Base-by-base conservation (phyloP, 2,888 invertebrate species). In the Oscheius sp. region DNA sequence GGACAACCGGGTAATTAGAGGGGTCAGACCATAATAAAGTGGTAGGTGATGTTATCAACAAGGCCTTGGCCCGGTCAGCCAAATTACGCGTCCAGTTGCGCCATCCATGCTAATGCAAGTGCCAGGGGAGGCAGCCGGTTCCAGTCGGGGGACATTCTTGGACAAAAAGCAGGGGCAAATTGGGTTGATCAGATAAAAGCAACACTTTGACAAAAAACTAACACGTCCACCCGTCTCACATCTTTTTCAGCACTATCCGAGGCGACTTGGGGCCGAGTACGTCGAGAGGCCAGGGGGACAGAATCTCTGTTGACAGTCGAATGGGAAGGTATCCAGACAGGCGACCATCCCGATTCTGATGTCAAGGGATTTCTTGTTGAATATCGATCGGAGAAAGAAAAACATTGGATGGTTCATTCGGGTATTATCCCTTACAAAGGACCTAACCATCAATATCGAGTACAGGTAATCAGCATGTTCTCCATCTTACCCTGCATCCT, bases 301-400 rank as follows among this genome's bases (percentile, higher is more conserved):
- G 87, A 87, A 75, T 84, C 83, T 64, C 80, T 88, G 56, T 75
- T 88, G 52, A 88, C 88, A 6, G 88, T 88, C 45, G 88, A 88
- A 83, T 88, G 88, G 88, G 88, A 88, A 79, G 88, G 88, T 45
- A 88, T 88, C 53, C 88, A 88, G 76, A 82, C 86, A 61, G 84
- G 85, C 66, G 86, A 87, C 77, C 87, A 87, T 59, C 84, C 86
- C 6, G 87, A 87, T 72, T 83, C 83, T n/a, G 80, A 83, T 71
- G 85, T 88, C 73, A 84, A 84, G 70, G 88, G 88, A 56, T 88
- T 88, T 77, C 80, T 87, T n/a, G 88, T 88, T 12, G 88, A 88
- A 73, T 88, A 86, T 73, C 83, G 88, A 27, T 82, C 86, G 58
- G 87, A 88, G 71, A 79, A 80, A 56, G 86, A 86, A 63, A 75